phyloP scores from a whole-genome alignment of 2,888 invertebrate genomes.

The Nomada ferruginata region DNA sequence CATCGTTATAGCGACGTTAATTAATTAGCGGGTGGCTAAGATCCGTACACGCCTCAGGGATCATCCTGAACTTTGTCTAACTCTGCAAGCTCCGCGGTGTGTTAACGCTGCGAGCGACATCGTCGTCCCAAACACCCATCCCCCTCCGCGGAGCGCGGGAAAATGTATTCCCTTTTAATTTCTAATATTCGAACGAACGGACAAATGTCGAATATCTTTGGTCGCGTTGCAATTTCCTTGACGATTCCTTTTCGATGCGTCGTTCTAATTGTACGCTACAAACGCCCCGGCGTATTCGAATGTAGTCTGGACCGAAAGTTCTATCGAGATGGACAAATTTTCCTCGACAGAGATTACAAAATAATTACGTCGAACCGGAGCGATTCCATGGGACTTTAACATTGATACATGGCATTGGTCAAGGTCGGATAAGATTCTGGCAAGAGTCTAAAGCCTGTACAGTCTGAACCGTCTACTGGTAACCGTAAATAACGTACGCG shows the following conservation, averaged over 20 bases:
- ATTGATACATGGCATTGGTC: conserved; percentile 6
- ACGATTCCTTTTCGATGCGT: too few species aligned
- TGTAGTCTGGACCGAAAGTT: too few species aligned
- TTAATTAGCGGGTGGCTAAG: conserved; percentile 64
- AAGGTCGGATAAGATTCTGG: neutral
- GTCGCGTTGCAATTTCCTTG: too few species aligned
- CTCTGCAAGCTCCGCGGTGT: neutral
- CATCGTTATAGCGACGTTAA: conserved; percentile 67
- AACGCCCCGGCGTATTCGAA: too few species aligned
- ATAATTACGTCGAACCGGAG: too few species aligned
- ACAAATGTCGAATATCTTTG: too few species aligned
- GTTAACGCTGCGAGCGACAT: neutral
- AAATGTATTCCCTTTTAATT: neutral
- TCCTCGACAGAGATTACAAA: too few species aligned
- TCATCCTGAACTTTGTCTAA: conserved; percentile 18
- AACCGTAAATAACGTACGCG: conserved; percentile 61
- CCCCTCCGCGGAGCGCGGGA: neutral
- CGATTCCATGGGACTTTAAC: too few species aligned
- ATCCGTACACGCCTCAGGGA: conserved; percentile 60
- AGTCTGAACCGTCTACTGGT: conserved; percentile 52
- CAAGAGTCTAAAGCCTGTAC: conserved; percentile 42
- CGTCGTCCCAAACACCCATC: neutral
- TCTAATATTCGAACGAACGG: neutral
- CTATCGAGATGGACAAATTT: too few species aligned
- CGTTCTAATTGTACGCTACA: too few species aligned